Conservation (phyloP, 2,797 vertebrate species). For the Muscicapa comitata region DNA sequence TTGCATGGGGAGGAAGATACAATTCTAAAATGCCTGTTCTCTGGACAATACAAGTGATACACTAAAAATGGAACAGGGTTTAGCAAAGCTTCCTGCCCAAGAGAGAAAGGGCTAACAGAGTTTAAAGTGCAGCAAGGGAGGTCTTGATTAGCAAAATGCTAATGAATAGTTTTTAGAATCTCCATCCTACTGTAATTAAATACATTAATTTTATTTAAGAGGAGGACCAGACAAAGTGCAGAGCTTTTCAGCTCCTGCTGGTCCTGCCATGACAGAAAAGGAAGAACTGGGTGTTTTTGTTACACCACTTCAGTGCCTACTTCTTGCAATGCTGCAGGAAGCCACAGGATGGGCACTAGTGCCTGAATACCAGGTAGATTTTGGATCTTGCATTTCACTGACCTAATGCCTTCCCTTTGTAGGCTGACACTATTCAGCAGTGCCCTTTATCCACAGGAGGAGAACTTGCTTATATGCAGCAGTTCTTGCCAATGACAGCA, state of each 20-base stretch:
- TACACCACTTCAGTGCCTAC: accelerated
- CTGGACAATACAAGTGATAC: background rate
- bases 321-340: background rate
- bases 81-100: background rate
- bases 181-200: background rate
- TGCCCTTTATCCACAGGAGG: background rate
- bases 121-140: background rate
- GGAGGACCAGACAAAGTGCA: background rate
- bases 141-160: background rate
- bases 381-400: background rate
- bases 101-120: background rate
- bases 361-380: accelerated
- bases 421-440: background rate
- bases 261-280: background rate
- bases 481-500: background rate
- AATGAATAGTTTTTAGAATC: background rate
- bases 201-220: background rate
- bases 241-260: background rate
- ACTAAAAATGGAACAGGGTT: background rate
- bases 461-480: background rate
- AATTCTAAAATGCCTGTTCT: background rate
- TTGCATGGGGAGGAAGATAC: background rate
- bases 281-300: background rate
- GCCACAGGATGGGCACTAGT: background rate
- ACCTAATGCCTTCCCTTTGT: background rate